Conservation (phyloP, 2,888 invertebrate genomes). For the Nebria brevicollis region DNA sequence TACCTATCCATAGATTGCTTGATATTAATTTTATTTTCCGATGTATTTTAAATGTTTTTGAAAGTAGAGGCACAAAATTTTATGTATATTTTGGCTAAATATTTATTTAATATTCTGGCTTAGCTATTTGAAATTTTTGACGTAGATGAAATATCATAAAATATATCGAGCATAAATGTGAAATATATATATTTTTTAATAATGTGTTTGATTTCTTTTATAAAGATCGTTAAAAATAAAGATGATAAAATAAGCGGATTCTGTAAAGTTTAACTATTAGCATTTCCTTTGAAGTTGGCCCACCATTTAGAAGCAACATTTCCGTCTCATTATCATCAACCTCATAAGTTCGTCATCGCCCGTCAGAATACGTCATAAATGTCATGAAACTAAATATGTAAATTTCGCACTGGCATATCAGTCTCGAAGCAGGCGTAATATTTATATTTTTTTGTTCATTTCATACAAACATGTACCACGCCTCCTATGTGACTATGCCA, state of each 20-base stretch:
- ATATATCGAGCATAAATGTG: too few relatives aligned
- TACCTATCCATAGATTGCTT: too few relatives aligned
- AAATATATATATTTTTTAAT: too few relatives aligned
- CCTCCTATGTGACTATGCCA: background rate
- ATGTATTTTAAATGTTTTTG: too few relatives aligned
- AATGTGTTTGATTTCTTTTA: too few relatives aligned
- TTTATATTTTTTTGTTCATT: background rate
- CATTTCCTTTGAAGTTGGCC: background rate
- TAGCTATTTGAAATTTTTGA: too few relatives aligned
- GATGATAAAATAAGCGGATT: background rate
- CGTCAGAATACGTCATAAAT: background rate
- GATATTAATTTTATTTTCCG: too few relatives aligned
- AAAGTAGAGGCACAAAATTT: too few relatives aligned
- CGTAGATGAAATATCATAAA: too few relatives aligned
- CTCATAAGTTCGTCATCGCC: background rate
- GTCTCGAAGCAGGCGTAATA: background rate
- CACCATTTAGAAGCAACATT: background rate
- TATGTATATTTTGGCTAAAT: too few relatives aligned
- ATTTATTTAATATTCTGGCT: too few relatives aligned
- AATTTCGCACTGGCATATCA: background rate
- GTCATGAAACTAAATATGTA: background rate
- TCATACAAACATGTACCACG: background rate
- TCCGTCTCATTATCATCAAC: background rate
- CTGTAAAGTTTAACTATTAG: background rate
- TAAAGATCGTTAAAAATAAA: background rate